A percentile compares a stretch with the other conserved stretches of the same genome.
These are phyloP conservation scores for Ctenochaetus hawaiiensis DNA, from an alignment of 2,797 vertebrate genomes.

Conservation along the genomic window DNA sequence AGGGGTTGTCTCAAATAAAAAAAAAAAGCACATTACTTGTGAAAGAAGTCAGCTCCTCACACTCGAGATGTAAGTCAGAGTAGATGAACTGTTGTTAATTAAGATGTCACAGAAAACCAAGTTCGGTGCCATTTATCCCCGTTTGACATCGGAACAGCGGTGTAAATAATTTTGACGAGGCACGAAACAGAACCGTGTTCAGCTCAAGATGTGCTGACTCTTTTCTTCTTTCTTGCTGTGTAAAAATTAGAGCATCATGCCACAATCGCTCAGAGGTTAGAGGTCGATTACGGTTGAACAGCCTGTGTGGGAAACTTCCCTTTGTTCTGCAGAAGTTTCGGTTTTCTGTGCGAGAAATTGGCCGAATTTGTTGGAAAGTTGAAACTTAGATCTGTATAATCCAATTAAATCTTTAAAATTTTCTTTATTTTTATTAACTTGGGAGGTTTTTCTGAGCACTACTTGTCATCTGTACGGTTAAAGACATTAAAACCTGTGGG, in stretches of 20 bases:
- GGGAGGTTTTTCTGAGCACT: slow-evolving; percentile 9
- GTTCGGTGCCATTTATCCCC: slow-evolving; percentile 12
- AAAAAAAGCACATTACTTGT: slow-evolving; percentile 58
- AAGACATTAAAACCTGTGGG: slow-evolving; percentile 30
- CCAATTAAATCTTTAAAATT: slow-evolving; percentile 19
- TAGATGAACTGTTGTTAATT: slow-evolving; percentile 48
- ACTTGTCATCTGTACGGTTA: slow-evolving; percentile 4
- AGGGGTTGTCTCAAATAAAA: slow-evolving; percentile 42
- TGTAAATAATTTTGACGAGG: slow-evolving; percentile 27
- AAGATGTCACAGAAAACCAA: slow-evolving; percentile 26
- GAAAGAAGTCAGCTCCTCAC: slow-evolving; percentile 25
- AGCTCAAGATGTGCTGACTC: slow-evolving; percentile 26
- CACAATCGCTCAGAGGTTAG: slow-evolving; percentile 55
- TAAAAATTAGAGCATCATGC: slow-evolving; percentile 58
- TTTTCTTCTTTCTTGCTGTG: slow-evolving; percentile 38
- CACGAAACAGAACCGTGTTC: slow-evolving; percentile 31
- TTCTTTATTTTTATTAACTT: slow-evolving; percentile 5
- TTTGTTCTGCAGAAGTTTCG: slow-evolving; percentile 17
- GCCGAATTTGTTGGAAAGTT: neutral
- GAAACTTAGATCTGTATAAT: slow-evolving; percentile 22
- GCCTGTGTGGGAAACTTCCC: slow-evolving; percentile 40
- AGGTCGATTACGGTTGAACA: slow-evolving; percentile 62
- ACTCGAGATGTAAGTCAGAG: neutral
- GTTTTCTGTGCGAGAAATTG: slow-evolving; percentile 5
- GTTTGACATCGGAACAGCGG: slow-evolving; percentile 10